Evolutionary conservation across 2,888 invertebrate genomes (phyloP).

Genomic region (Mylabris sibirica): DNA sequence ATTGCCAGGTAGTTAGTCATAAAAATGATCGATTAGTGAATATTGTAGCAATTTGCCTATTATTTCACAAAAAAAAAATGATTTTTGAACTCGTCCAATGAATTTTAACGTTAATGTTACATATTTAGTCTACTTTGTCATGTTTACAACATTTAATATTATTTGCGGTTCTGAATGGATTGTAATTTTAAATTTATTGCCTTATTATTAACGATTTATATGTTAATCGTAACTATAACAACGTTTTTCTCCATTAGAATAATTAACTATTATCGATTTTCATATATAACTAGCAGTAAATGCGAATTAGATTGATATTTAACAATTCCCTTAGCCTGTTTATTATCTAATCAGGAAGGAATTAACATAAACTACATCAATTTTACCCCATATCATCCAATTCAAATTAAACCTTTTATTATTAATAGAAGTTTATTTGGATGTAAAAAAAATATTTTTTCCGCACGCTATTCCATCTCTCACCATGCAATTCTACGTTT

Average conservation of each 20-base stretch:
- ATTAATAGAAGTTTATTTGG: neutral
- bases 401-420: neutral
- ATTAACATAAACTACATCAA: neutral
- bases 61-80: no score
- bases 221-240: slow-evolving; percentile 11
- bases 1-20: neutral
- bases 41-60: no score
- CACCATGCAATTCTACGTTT: neutral
- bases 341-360: slow-evolving; percentile 6
- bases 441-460: neutral
- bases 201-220: slow-evolving; percentile 3
- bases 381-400: no score
- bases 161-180: slow-evolving; percentile 16
- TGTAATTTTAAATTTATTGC: slow-evolving; percentile 1
- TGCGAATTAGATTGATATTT: neutral
- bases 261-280: slow-evolving; percentile 6
- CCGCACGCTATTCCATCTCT: neutral
- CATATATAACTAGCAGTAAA: neutral
- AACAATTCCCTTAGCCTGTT: neutral
- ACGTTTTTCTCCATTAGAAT: slow-evolving; percentile 7
- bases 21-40: neutral
- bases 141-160: slow-evolving; percentile 30
- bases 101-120: slow-evolving; percentile 27
- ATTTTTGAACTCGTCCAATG: no score
- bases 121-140: slow-evolving; percentile 25